Base-by-base conservation (phyloP, 2,113 vertebrate genomes). In the Channa argus region DNA sequence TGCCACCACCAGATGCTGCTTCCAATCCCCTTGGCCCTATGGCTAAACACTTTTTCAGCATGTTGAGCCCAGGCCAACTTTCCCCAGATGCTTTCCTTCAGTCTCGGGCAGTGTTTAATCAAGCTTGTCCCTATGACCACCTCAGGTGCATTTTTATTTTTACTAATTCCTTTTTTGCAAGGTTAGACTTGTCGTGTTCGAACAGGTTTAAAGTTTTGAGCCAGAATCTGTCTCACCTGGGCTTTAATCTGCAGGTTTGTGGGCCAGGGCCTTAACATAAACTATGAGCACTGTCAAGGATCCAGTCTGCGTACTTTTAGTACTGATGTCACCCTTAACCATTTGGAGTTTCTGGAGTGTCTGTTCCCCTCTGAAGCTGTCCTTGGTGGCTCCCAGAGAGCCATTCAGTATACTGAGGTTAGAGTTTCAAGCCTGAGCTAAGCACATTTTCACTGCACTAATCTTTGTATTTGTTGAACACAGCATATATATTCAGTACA, bases 51-150 rank as follows among this genome's bases (percentile, higher is more conserved):
- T 99, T 98, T 93, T 99, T 99, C 88, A 92, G 91, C 88, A 95
- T 92, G 74, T 86, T 96, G 67, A 94, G 95, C 79, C 94, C 94
- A 11, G 81, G 93, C 76, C 92, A 91, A 63, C 95, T 97, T 80
- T 77, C 92, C 49, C 75, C 92, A 36, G 93, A 93, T 52, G 95
- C 95, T 79, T 97, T 98, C 86, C 91, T 95, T 75, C 93, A 94
- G 84, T 95, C 95, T 67, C 95, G 96, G 71, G 80, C 92, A 72
- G 81, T 95, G 59, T 97, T 99, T 92, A 96, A 97, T 73, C 93
- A 96, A 80, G 98, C 98, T 79, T 99, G 97, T 87, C 96, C 96
- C 73, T 96, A 99, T 49, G 98, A 99, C 85, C 97, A 99, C 84
- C 97, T 99, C 82, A 96, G 97, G 98, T 99, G 90, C 41, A 8